Evolutionary conservation across 2,888 invertebrate species (phyloP), one percentile per base, ranked within the genome.

Genomic region (Craniophora ligustri): DNA sequence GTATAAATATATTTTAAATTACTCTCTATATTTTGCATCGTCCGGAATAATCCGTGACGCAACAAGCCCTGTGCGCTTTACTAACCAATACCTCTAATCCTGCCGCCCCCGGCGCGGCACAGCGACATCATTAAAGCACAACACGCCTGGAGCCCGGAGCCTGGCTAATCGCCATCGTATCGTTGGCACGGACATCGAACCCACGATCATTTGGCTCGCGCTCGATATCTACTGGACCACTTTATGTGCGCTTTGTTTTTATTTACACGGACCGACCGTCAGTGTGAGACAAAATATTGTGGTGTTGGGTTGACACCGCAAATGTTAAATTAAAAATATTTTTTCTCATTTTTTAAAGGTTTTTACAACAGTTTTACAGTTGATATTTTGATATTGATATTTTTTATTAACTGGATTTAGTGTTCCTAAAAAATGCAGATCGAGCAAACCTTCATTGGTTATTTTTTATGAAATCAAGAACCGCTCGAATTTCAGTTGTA

Each of bases 151-250:
- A 21, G 32, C 23, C 40, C n/a, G 23, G n/a, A 26, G 46, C 38
- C 63, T 64, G 67, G 63, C 63, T 66, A 64, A 64, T 66, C 49
- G 64, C 64, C 64, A 64, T n/a, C 67, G 46, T 55, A 55, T 34
- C 39, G 64, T 56, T 65, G 64, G 64, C 64, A 61, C 46, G 19
- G 53, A 31, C 19, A 42, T 67, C 49, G 61, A 67, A 55, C 64
- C 55, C 31, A 49, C 64, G 54, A 64, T 61, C 49, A 65, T 65
- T 65, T 65, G 64, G 64, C 64, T 46, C 67, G 55, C 35, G 16
- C 14, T 34, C 45, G 26, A 32, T 54, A 48, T 32, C 47, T 45
- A 44, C 66, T 49, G 7, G 26, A 51, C 46, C 60, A 60, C 53
- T 63, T 47, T 53, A 63, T 36, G 40, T 23, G 32, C 39, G 19